Evolutionary conservation across 2,888 invertebrate species (phyloP).

Genomic region (Hipparchia sbordonii): DNA sequence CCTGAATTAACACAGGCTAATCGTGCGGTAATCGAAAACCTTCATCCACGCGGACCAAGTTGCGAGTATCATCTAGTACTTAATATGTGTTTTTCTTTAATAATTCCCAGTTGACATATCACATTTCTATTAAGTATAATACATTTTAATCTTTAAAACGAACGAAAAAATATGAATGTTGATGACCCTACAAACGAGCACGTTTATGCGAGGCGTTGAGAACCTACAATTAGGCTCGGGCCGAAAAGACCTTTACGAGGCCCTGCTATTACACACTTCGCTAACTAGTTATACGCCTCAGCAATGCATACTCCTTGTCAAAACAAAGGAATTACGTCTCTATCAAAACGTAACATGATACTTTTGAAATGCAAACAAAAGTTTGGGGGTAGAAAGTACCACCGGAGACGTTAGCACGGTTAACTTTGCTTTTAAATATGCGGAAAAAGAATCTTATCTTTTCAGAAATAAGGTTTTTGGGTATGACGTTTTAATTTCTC

Average conservation of each 20-base stretch:
- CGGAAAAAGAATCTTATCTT: constrained; percentile 42
- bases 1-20: too few species aligned
- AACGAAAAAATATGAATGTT: background rate
- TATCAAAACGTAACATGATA: constrained; percentile 43
- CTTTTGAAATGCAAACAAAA: constrained; percentile 41
- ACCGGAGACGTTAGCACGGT: constrained; percentile 52
- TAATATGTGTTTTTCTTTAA: too few species aligned
- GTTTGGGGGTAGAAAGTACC: constrained; percentile 56
- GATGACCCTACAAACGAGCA: constrained; percentile 63
- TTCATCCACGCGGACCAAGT: too few species aligned
- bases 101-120: background rate
- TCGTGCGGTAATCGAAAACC: too few species aligned
- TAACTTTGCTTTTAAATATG: constrained; percentile 37
- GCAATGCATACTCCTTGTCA: constrained; percentile 30
- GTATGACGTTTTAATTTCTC: background rate
- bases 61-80: too few species aligned
- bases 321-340: constrained; percentile 45
- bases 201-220: constrained; percentile 74
- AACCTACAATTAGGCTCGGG: constrained; percentile 77
- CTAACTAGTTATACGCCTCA: constrained; percentile 66
- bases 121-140: background rate
- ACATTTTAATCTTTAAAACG: background rate
- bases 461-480: background rate
- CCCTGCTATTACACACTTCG: constrained; percentile 73
- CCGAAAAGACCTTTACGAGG: constrained; percentile 65